These are phyloP conservation scores for Drosophila paracracens DNA, from an alignment of 2,888 invertebrate species.

Conservation along the genomic window DNA sequence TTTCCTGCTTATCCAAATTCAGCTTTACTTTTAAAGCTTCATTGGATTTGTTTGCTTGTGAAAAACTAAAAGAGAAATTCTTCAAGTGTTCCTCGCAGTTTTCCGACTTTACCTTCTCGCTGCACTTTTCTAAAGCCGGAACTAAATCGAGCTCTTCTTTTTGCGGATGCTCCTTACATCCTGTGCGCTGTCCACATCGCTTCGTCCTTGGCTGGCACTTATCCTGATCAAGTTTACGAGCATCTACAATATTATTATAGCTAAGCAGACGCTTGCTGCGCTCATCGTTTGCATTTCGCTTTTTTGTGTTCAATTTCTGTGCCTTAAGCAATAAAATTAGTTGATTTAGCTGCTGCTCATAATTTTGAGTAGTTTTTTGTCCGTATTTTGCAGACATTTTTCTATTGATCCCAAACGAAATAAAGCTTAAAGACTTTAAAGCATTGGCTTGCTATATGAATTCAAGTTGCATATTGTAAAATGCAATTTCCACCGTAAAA, in stretches of 20 bases:
- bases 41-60: neutral
- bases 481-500: neutral
- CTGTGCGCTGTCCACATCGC: neutral
- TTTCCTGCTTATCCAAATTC: neutral
- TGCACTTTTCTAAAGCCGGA: neutral
- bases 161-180: neutral
- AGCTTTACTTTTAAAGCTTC: neutral
- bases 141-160: neutral
- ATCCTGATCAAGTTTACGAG: conserved; percentile 19
- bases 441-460: neutral
- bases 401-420: neutral
- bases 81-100: neutral
- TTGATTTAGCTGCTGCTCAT: conserved; percentile 7
- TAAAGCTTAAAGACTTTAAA: neutral
- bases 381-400: conserved; percentile 21
- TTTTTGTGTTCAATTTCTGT: neutral
- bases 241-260: conserved; percentile 5
- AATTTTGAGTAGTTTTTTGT: neutral
- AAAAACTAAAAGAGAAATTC: conserved; percentile 15
- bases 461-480: neutral
- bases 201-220: neutral
- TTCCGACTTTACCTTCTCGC: neutral
- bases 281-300: neutral
- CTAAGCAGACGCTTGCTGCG: conserved; percentile 10
- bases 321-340: conserved; percentile 3